These are phyloP conservation scores for Drosophila nigricruria DNA, from an alignment of 2,888 invertebrate species.

Conservation along the genomic window DNA sequence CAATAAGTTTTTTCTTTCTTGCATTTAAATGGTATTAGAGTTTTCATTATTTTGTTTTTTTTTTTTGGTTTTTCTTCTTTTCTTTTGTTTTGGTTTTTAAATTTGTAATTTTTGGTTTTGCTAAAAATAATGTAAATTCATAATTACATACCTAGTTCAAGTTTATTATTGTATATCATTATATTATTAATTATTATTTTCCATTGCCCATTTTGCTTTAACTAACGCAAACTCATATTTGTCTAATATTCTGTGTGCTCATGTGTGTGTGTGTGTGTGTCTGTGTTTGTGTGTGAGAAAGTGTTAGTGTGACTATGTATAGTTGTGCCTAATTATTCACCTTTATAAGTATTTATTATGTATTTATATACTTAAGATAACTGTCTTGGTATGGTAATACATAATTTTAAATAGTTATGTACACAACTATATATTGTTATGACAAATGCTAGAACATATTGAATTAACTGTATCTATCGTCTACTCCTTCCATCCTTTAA, in stretches of 20 bases:
- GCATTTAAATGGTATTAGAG: constrained; percentile 66
- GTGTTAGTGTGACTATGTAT: constrained; percentile 25
- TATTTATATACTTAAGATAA: constrained; percentile 64
- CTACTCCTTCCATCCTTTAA: constrained; percentile 23
- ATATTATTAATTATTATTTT: constrained; percentile 56
- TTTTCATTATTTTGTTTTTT: constrained; percentile 42
- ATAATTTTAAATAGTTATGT: constrained; percentile 76
- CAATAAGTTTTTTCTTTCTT: constrained; percentile 60
- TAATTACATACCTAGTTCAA: constrained; percentile 78
- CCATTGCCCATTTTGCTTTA: constrained; percentile 43
- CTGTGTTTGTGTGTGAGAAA: constrained; percentile 31
- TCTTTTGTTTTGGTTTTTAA: constrained; percentile 30
- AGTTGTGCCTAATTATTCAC: constrained; percentile 62
- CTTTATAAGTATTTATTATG: constrained; percentile 58
- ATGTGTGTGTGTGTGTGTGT: constrained; percentile 37
- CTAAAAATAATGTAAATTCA: constrained; percentile 82
- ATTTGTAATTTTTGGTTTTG: constrained; percentile 46
- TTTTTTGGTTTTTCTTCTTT: constrained; percentile 34
- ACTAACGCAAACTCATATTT: constrained; percentile 54
- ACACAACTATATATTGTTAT: constrained; percentile 81
- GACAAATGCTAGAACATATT: constrained; percentile 72
- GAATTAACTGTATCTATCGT: constrained; percentile 33
- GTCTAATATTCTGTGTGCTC: constrained; percentile 50
- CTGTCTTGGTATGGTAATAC: constrained; percentile 58
- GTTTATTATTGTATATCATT: constrained; percentile 78